These are phyloP conservation scores for Sterrhoptilus dennistouni DNA, from an alignment of 2,113 vertebrate genomes.

Conservation along the genomic window DNA sequence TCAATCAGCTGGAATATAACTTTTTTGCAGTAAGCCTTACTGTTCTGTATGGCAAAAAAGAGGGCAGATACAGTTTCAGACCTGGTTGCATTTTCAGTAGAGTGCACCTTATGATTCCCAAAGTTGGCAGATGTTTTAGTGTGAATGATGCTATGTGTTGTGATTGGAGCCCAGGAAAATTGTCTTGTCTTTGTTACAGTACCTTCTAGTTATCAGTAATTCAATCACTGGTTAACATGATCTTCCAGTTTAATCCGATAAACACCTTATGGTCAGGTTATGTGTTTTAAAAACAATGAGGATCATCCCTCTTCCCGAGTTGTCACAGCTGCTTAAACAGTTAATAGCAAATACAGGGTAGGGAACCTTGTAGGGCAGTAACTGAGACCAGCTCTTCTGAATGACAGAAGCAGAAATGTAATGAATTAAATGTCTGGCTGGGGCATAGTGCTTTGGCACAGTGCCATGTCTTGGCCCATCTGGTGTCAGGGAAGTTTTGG, in stretches of 20 bases:
- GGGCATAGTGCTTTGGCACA: background rate
- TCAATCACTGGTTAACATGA: constrained; percentile 59
- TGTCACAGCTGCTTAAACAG: background rate
- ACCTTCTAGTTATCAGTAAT: constrained; percentile 48
- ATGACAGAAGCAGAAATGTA: background rate
- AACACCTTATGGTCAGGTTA: constrained; percentile 55
- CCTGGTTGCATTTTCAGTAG: background rate
- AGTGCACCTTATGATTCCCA: background rate
- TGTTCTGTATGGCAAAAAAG: background rate
- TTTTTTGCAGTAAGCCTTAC: background rate
- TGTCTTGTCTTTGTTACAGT: constrained; percentile 8
- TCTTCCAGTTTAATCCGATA: constrained; percentile 61
- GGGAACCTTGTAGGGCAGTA: background rate
- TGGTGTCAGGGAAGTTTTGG: background rate
- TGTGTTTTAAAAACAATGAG: background rate
- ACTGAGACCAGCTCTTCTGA: background rate
- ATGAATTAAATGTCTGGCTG: constrained; percentile 25
- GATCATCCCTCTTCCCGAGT: background rate
- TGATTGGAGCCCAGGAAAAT: background rate
- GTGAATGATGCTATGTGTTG: background rate
- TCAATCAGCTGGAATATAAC: background rate
- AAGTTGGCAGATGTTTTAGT: background rate
- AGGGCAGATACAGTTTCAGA: background rate
- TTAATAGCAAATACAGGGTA: background rate
- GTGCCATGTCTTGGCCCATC: background rate